Evolutionary conservation across 2,888 invertebrate genomes (phyloP).

Genomic region (Himalopsyche japonica): DNA sequence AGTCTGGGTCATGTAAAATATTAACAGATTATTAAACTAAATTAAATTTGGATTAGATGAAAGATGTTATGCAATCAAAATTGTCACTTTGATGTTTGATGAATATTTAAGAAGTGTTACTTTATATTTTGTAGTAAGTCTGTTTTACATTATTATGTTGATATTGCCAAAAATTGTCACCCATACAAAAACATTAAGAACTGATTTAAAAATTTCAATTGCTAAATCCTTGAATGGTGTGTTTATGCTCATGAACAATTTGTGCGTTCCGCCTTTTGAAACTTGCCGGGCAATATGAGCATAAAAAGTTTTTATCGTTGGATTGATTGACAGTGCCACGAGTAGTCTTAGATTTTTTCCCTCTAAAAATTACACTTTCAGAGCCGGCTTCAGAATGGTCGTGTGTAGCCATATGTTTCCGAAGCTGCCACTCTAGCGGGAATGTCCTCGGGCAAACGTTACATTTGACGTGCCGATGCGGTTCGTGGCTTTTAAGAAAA

Average conservation of each 20-base stretch:
- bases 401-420: slow-evolving; percentile 1
- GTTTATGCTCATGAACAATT: slow-evolving; percentile 1
- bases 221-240: not conserved
- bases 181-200: no score
- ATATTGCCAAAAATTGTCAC: no score
- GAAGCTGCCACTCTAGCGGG: not conserved
- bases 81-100: no score
- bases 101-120: no score
- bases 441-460: not conserved
- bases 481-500: not conserved
- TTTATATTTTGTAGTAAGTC: no score
- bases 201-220: not conserved
- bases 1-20: no score
- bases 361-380: not conserved
- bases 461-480: slow-evolving; percentile 2
- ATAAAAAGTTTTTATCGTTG: not conserved
- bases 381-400: not conserved
- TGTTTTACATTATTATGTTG: no score
- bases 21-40: no score
- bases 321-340: not conserved
- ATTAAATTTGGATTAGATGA: no score
- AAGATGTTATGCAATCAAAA: no score
- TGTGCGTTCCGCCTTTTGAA: slow-evolving; percentile 1
- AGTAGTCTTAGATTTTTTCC: not conserved
- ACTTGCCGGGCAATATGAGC: not conserved